Conservation (phyloP, 2,113 vertebrate species). For the Otus sunia region DNA sequence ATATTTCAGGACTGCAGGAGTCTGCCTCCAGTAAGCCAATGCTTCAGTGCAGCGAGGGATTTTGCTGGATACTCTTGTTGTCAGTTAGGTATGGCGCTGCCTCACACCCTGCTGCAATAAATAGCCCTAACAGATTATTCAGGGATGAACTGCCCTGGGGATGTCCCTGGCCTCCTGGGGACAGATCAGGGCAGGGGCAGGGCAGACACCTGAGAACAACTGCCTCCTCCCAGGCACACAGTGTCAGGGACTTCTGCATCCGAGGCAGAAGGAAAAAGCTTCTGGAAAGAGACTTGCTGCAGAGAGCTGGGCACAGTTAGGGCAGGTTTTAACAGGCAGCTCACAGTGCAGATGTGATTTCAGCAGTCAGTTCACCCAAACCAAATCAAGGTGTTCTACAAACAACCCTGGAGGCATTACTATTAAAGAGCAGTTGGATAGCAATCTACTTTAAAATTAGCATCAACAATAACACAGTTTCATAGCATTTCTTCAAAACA, state of each 20-base stretch:
- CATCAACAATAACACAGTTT: background rate
- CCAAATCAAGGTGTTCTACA: background rate
- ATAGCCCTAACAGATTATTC: background rate
- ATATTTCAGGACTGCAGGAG: background rate
- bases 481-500: background rate
- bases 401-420: background rate
- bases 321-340: background rate
- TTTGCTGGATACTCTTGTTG: background rate
- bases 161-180: background rate
- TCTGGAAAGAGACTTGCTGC: background rate
- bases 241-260: background rate
- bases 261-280: background rate
- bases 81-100: background rate
- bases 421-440: background rate
- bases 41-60: background rate
- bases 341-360: background rate
- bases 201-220: background rate
- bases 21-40: background rate
- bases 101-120: background rate
- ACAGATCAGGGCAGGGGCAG: background rate
- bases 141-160: background rate
- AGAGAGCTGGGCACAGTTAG: background rate
- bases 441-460: background rate
- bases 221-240: accelerated
- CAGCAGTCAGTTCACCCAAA: background rate